Base-by-base conservation (phyloP, 2,113 vertebrate genomes). In the Carassius gibelio region DNA sequence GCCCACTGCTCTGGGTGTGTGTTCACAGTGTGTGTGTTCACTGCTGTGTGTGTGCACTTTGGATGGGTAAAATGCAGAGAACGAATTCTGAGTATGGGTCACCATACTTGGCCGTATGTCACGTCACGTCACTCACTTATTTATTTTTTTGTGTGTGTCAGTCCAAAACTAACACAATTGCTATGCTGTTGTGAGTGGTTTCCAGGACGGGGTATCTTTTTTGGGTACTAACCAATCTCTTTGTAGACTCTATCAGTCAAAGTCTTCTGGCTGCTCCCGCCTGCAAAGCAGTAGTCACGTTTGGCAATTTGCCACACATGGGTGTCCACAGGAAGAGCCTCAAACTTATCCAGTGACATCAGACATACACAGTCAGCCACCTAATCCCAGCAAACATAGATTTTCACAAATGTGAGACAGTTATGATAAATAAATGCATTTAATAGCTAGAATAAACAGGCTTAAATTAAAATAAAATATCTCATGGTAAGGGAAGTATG, bases 281-380 rank as follows among this genome's bases (percentile, higher is more conserved):
- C 84, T 0, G 83, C 88, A 74, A 91, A 90, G 2, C 88, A 87
- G 0, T 99, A 99, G 90, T 97, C 96, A 48, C 96, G 94, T 42
- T 91, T 95, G 0, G 97, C 96, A 0, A 99, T 97, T 89, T 96
- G 97, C 98, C 97, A 98, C 59, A 99, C 90, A 0, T 99, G 98
- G 7, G 97, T 96, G 30, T 99, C 98, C 83, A 99, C 92, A 0
- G 98, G 98, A 59, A 99, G 96, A 0, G 97, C 97, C n/a, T 96
- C 95, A 0, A 94, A 82, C 89, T 99, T 99, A 92, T 99, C 96
- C 88, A 99, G 93, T 0, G 97, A 95, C 97, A 97, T 96, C 87
- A 99, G 91, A 89, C 98, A 99, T 14, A 97, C 96, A 6, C 98
- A 99, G 93, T 99, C 96, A 0, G 98, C 98, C n/a, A 99, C 97